Evolutionary conservation across 2,888 invertebrate species (phyloP), one percentile per base, ranked within the genome.

Genomic region (Selenia dentaria): DNA sequence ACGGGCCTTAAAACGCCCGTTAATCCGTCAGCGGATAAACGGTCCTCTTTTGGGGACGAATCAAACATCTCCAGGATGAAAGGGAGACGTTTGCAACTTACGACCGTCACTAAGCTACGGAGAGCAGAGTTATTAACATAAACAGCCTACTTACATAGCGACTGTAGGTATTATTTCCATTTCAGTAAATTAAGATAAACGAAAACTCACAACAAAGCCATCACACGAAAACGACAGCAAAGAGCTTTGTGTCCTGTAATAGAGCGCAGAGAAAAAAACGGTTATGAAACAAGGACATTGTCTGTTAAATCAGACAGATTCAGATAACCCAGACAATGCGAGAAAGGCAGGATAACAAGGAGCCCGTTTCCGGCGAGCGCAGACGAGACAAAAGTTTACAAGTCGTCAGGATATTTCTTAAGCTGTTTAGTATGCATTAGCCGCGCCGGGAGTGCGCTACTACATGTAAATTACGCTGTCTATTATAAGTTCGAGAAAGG

Each of bases 371-470:
- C 85, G 83, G 79, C 70, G 78, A 66, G 60, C 73, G 62, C 71
- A 70, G 70, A 74, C 77, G 74, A 73, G 75, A 79, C 79, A 74
- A 74, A 77, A 78, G 75, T 75, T 74, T 61, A 68, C 61, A 72
- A 75, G 70, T 73, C 67, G 73, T 70, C 76, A 75, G 74, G 75
- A 75, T 76, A 77, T 74, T 69, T 72, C 67, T 63, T 59, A 61
- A 51, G 62, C 77, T 76, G 60, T 61, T 88, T 83, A 80, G 78
- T 84, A 87, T 87, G 78, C 85, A 78, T 74, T 62, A 73, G 67
- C 61, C 63, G 57, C 57, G 54, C 59, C 59, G 51, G 59, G 59
- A 57, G 63, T 33, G 61, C 62, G 64, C 64, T 64, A 65, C 64
- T 64, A 59, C 61, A 61, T 69, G 68, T 74, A 76, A 71, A 73